Conservation (phyloP, 2,888 invertebrate genomes). For the Trisateles emortualis region DNA sequence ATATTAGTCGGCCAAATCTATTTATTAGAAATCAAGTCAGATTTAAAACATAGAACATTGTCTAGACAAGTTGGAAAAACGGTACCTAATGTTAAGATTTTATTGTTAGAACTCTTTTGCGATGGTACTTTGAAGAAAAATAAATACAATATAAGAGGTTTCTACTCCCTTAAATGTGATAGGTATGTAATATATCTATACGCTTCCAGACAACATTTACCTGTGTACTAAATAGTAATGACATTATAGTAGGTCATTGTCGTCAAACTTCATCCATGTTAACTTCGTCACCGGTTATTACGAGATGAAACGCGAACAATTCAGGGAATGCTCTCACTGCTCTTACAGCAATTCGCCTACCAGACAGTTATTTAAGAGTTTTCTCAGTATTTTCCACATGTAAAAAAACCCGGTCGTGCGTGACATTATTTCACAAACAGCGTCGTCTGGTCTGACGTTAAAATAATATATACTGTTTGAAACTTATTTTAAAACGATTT, state of each 20-base stretch:
- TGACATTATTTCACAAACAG: background rate
- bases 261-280: background rate
- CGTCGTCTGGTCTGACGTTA: background rate
- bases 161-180: background rate
- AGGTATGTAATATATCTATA: background rate
- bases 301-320: conserved; percentile 9
- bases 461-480: no score
- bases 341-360: background rate
- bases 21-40: no score
- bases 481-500: no score
- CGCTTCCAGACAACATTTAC: background rate
- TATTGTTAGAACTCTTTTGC: no score
- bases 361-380: background rate
- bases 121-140: no score
- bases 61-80: no score
- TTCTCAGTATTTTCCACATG: background rate
- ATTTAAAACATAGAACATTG: no score
- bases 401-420: background rate
- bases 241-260: background rate
- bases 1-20: no score
- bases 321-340: background rate
- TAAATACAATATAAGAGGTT: no score
- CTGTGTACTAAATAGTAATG: conserved; percentile 6
- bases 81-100: no score
- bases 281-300: background rate